Percentiles rank a stretch among this genome's conserved stretches.
These are phyloP conservation scores for Himalopsyche japonica DNA, from an alignment of 2,888 invertebrate genomes.

Conservation along the genomic window DNA sequence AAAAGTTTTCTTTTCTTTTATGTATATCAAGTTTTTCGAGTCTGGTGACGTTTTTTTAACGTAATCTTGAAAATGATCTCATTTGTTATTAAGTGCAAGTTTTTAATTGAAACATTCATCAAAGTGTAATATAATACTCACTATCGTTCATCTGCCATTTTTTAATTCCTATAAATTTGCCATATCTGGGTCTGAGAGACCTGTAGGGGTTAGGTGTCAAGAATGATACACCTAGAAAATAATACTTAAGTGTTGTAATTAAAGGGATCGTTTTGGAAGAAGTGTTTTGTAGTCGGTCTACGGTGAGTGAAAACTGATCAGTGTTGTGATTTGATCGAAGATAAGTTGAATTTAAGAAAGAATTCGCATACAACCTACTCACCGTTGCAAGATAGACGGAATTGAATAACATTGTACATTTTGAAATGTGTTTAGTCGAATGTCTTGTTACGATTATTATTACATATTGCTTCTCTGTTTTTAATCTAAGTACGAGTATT, in stretches of 20 bases:
- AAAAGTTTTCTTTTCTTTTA: neutral
- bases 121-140: slow-evolving; percentile 4
- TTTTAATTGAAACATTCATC: neutral
- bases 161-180: slow-evolving; percentile 14
- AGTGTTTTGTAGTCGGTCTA: neutral
- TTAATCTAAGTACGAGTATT: neutral
- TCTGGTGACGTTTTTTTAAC: neutral
- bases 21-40: neutral
- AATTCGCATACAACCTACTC: neutral
- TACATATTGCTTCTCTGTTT: neutral
- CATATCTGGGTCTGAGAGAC: slow-evolving; percentile 19
- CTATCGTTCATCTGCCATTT: neutral
- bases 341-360: neutral
- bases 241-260: neutral
- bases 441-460: neutral
- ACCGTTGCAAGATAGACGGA: neutral
- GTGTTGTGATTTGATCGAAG: neutral
- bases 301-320: neutral
- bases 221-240: neutral
- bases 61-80: neutral
- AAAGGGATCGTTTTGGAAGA: neutral
- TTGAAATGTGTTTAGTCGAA: neutral
- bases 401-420: neutral
- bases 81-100: neutral
- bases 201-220: neutral